Percentiles rank a stretch among this genome's conserved stretches.
Conservation (phyloP, 30 jellyfish, hydroid and myxozoan species). For the Calvadosia cruxmelitensis region DNA sequence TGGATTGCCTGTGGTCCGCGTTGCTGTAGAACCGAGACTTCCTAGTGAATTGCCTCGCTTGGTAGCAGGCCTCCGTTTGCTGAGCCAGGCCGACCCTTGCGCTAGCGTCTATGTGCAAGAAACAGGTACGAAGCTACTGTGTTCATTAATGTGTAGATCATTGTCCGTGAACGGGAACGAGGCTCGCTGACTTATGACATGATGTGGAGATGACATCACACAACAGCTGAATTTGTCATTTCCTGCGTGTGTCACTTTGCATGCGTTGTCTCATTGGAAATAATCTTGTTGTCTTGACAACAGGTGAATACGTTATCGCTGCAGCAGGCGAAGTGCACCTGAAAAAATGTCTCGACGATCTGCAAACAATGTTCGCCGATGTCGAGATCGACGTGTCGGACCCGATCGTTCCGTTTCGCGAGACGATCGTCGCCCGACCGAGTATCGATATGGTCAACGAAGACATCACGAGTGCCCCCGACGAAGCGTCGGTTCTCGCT, state of each 20-base stretch:
- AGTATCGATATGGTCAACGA: constrained; percentile 94
- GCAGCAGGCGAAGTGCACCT: constrained; percentile 99
- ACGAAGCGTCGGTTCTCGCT: neutral
- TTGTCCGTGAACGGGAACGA: no score
- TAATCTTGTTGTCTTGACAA: no score
- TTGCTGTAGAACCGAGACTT: constrained; percentile 91
- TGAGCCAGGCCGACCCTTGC: constrained; percentile 96
- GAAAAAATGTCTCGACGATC: constrained; percentile 84
- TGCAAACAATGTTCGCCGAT: constrained; percentile 60
- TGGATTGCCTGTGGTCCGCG: constrained; percentile 96
- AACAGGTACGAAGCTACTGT: constrained; percentile 92
- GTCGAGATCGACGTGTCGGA: constrained; percentile 67
- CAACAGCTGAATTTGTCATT: no score
- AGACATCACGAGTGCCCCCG: constrained; percentile 40
- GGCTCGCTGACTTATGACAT: no score
- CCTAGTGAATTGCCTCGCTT: constrained; percentile 76
- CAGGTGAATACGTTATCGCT: constrained; percentile 91
- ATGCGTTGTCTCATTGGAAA: no score
- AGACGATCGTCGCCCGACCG: constrained; percentile 84
- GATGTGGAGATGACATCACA: no score
- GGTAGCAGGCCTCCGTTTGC: constrained; percentile 64
- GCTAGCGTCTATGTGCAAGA: constrained; percentile 87
- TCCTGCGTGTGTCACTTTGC: no score
- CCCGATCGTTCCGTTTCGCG: constrained; percentile 98
- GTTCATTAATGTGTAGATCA: no score